Evolutionary conservation across 2,113 vertebrate species (phyloP).

Genomic region (Daphoenositta chrysoptera): DNA sequence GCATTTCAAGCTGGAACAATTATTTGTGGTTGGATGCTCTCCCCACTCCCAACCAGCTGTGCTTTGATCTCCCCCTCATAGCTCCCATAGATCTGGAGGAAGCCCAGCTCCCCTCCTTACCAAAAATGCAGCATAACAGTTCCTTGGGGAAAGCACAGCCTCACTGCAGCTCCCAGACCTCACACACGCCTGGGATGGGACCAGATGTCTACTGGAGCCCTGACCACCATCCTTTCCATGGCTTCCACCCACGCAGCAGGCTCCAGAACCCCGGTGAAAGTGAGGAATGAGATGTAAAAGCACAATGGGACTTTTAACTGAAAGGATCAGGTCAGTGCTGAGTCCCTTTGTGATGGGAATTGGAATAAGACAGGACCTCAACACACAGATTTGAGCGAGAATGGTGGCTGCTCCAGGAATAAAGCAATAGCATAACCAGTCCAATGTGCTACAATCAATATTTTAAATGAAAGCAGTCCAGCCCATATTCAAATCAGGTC

Average conservation of each 20-base stretch:
- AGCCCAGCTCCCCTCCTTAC: neutral
- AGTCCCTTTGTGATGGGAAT: rapidly evolving
- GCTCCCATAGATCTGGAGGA: neutral
- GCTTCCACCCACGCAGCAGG: rapidly evolving
- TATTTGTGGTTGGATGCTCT: neutral
- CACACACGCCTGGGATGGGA: neutral
- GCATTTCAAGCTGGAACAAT: neutral
- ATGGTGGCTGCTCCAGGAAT: neutral
- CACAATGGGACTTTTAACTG: neutral
- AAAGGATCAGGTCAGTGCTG: neutral
- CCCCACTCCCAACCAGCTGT: neutral
- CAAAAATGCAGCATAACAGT: neutral
- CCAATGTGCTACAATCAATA: neutral
- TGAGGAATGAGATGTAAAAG: neutral
- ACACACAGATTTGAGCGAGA: neutral
- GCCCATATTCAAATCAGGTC: slow-evolving; percentile 33
- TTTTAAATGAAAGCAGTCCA: neutral
- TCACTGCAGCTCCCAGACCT: neutral
- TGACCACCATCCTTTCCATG: neutral
- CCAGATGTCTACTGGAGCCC: neutral
- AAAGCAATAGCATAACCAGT: neutral
- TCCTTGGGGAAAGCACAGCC: neutral
- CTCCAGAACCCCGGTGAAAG: neutral
- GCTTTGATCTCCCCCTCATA: neutral
- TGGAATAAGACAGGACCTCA: neutral